Base-by-base conservation (phyloP, 2,888 invertebrate genomes). In the Parapristionchus giblindavisi region DNA sequence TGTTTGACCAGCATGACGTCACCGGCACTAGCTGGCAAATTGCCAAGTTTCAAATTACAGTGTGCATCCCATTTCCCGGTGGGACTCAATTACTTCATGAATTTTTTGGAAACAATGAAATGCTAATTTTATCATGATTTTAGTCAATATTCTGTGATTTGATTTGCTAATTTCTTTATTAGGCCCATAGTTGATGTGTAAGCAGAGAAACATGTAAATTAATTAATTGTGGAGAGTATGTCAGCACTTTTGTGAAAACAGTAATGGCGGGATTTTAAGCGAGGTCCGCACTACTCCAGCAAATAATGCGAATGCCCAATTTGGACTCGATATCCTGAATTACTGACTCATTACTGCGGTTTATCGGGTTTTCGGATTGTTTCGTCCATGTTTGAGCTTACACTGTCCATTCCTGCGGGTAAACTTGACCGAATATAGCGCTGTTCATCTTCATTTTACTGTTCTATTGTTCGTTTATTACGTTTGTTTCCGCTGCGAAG, bases 271-370 rank as follows among this genome's bases (percentile, higher is more conserved):
- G 56, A 36, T 40, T 56, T 54, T 38, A 54, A 27, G n/a, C 24
- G 36, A 29, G 68, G 52, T 52, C 65, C 52, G 14, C 21, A 52
- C 68, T 34, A 54, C 56, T 54, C 70, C 70, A 38, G 40, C 70
- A 40, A 56, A 71, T 56, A 56, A 56, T 68, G 52, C 52, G 21
- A 27, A 52, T 52, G 51, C 68, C 68, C 52, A 52, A 24, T 68
- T 68, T 68, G 51, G 68, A 36, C 27, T 51, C 43, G 29, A 43
- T 63, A 21, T 1, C 63, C 43, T 27, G 27, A 40, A 65, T 32
- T 8, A 21, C 38, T 61, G 11, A n/a, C 1, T 14, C n/a, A 17
- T 17, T 68, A 27, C 52, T 3, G 34, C 48, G 48, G 14, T 48
- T n/a, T n/a, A n/a, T n/a, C n/a, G n/a, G n/a, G n/a, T n/a, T n/a